Conservation (phyloP, 2,888 invertebrate species). For the Calephelis perditalis region DNA sequence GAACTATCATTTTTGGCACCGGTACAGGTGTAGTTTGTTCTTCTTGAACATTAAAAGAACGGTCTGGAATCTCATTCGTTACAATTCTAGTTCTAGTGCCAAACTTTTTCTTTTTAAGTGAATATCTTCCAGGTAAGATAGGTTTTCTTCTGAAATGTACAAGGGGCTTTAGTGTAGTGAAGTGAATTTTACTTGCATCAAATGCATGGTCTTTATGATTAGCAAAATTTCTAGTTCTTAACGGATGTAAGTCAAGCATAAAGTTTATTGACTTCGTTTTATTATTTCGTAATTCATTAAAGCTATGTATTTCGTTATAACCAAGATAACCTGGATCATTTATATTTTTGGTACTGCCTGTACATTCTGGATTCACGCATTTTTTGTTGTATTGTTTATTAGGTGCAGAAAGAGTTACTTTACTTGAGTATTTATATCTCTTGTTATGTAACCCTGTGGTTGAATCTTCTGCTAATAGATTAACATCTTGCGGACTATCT, state of each 20-base stretch:
- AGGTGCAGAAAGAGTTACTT: neutral
- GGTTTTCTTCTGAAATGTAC: conserved; percentile 60
- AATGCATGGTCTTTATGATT: conserved; percentile 7
- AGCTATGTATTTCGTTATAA: conserved; percentile 5
- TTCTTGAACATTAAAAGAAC: neutral
- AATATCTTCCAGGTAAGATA: conserved; percentile 38
- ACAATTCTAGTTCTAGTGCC: neutral
- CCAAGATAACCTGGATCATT: neutral
- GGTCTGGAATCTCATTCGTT: neutral
- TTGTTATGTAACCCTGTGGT: conserved; percentile 16
- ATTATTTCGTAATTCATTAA: neutral
- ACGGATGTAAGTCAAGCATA: conserved; percentile 81
- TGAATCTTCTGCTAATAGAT: conserved; percentile 80
- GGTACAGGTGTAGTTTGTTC: neutral
- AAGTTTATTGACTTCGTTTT: conserved; percentile 79
- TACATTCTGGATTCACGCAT: neutral
- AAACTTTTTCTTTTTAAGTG: conserved; percentile 40
- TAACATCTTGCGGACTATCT: conserved; percentile 84
- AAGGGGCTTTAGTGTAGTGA: conserved; percentile 55
- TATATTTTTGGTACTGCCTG: neutral
- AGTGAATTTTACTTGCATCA: conserved; percentile 46
- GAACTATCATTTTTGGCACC: conserved; percentile 4
- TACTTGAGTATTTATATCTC: neutral
- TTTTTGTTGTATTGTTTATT: neutral
- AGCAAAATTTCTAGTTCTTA: conserved; percentile 41